Conservation (phyloP, 1,140 invertebrate species). For the Wiebesia pumilae region DNA sequence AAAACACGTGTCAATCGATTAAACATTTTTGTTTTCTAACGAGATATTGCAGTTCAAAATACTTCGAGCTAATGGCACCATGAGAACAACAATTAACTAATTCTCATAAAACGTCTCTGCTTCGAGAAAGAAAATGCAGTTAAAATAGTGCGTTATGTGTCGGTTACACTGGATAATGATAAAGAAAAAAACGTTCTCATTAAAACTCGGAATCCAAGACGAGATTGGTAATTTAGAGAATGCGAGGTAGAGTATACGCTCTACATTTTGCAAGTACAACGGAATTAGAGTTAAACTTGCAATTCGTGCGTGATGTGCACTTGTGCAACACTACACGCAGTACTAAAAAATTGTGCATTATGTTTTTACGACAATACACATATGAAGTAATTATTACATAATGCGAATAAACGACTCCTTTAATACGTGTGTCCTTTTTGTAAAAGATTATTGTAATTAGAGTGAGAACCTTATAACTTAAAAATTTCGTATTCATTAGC, state of each 20-base stretch:
- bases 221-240: constrained; percentile 21
- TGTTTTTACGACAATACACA: background rate
- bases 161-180: background rate
- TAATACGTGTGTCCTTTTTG: background rate
- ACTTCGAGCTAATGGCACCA: background rate
- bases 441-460: background rate
- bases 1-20: too few relatives aligned
- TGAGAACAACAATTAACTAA: background rate
- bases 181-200: background rate
- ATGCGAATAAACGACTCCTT: background rate
- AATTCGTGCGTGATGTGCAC: too few relatives aligned
- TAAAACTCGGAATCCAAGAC: background rate
- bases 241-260: background rate
- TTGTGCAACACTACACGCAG: background rate
- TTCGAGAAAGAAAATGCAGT: background rate
- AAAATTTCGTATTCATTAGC: background rate
- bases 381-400: background rate
- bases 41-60: background rate
- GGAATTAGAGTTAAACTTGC: background rate
- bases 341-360: background rate
- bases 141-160: background rate
- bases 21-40: too few relatives aligned
- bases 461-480: background rate
- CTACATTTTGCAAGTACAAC: background rate
- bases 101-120: background rate